Conservation (phyloP, 2,113 vertebrate genomes). For the Lophura nycthemera region DNA sequence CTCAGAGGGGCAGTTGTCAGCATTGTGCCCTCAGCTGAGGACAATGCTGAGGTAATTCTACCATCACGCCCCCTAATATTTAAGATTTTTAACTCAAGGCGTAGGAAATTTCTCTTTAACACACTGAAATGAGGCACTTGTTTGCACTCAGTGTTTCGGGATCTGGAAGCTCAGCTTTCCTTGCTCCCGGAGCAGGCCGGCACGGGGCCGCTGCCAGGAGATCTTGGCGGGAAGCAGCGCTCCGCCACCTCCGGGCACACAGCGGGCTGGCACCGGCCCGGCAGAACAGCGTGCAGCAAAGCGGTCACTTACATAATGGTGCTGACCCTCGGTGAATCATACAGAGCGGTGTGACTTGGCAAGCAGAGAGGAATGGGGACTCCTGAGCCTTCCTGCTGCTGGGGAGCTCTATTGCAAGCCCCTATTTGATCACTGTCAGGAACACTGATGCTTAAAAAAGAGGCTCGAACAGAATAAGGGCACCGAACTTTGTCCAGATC, state of each 20-base stretch:
- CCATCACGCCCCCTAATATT: fast-evolving
- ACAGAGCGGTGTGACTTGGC: background rate
- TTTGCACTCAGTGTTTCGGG: background rate
- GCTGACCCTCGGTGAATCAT: background rate
- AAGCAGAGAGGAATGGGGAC: background rate
- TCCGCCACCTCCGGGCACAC: background rate
- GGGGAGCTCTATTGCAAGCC: background rate
- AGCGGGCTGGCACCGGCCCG: background rate
- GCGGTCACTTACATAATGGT: background rate
- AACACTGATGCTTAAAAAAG: background rate
- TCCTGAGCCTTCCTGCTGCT: background rate
- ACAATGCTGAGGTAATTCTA: fast-evolving
- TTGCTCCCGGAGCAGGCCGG: background rate
- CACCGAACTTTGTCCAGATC: background rate
- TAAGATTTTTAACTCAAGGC: background rate
- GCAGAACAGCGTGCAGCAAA: background rate
- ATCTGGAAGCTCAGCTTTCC: background rate
- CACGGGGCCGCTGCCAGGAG: fast-evolving
- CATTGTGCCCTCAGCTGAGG: too few relatives aligned
- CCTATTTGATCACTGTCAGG: background rate
- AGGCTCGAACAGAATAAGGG: background rate
- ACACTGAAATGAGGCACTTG: background rate
- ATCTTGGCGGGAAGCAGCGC: background rate
- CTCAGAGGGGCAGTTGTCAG: fast-evolving
- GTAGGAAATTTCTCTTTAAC: background rate